These are phyloP conservation scores for Tor tambroides DNA, from an alignment of 2,113 vertebrate species.

Conservation along the genomic window DNA sequence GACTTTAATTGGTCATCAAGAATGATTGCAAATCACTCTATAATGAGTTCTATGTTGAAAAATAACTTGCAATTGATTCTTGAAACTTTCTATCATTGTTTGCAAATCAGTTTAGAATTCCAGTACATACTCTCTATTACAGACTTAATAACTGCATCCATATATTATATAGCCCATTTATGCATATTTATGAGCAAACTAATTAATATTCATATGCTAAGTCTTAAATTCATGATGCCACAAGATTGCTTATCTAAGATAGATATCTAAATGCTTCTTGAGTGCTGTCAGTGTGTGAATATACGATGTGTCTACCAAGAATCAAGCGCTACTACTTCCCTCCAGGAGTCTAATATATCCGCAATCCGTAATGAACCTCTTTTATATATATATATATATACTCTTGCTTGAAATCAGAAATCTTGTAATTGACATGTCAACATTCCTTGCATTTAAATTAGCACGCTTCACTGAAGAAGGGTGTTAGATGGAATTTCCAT, in stretches of 20 bases:
- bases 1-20: not conserved
- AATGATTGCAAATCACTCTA: not conserved
- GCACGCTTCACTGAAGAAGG: not conserved
- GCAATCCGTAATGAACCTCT: not conserved
- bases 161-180: not conserved
- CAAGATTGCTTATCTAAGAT: not conserved
- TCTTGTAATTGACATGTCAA: constrained; percentile 7
- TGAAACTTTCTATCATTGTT: too few relatives aligned
- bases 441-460: constrained; percentile 19
- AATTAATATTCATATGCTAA: not conserved
- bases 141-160: not conserved
- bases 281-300: not conserved
- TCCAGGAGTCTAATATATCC: constrained; percentile 7
- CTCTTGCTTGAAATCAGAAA: not conserved
- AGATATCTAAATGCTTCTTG: not conserved
- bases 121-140: not conserved
- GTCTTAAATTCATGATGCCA: not conserved
- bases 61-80: not conserved
- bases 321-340: not conserved
- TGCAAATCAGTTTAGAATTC: not conserved
- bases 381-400: not conserved
- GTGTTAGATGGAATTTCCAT: constrained; percentile 22
- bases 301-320: not conserved
- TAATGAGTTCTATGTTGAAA: not conserved
- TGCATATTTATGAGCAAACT: not conserved